Percentiles rank a stretch among this genome's conserved stretches.
Conservation (phyloP, 1,140 invertebrate species). For the Drosophila pandora region DNA sequence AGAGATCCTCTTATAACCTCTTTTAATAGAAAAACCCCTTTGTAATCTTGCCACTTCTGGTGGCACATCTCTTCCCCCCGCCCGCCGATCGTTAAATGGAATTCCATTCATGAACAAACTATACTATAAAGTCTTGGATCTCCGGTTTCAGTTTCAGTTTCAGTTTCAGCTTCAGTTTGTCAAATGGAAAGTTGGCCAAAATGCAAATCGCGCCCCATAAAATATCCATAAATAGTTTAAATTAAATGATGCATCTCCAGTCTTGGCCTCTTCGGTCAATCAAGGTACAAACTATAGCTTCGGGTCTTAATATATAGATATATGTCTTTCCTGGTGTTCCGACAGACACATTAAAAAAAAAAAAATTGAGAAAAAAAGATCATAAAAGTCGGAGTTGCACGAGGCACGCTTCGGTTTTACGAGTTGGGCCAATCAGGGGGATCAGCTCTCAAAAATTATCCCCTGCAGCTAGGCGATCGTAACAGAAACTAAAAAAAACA, state of each 20-base stretch:
- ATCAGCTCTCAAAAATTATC: conserved; percentile 25
- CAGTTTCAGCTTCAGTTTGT: conserved; percentile 6
- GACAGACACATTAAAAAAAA: neutral
- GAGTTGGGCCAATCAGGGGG: conserved; percentile 33
- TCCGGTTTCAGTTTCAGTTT: conserved; percentile 12
- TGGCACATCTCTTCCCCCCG: conserved; percentile 3
- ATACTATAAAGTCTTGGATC: conserved; percentile 6
- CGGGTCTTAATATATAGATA: conserved; percentile 1
- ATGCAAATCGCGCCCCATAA: conserved; percentile 42
- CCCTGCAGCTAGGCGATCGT: conserved; percentile 31
- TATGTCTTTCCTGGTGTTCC: neutral
- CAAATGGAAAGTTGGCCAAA: conserved; percentile 48
- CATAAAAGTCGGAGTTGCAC: conserved; percentile 21
- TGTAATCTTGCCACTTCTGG: conserved; percentile 7
- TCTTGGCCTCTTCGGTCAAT: conserved; percentile 21
- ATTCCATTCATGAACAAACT: conserved; percentile 18
- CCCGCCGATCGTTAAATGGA: neutral
- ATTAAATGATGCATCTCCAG: conserved; percentile 42
- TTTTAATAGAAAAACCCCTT: neutral
- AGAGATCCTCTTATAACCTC: neutral
- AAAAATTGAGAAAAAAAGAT: conserved; percentile 7
- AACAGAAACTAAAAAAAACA: conserved; percentile 5
- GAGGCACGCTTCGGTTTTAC: conserved; percentile 46
- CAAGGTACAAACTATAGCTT: conserved; percentile 27
- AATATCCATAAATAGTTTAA: conserved; percentile 51